Percentiles rank a stretch among this genome's conserved stretches.
These are phyloP conservation scores for Drosophila seguyi DNA, from an alignment of 1,140 invertebrate genomes.

Conservation along the genomic window DNA sequence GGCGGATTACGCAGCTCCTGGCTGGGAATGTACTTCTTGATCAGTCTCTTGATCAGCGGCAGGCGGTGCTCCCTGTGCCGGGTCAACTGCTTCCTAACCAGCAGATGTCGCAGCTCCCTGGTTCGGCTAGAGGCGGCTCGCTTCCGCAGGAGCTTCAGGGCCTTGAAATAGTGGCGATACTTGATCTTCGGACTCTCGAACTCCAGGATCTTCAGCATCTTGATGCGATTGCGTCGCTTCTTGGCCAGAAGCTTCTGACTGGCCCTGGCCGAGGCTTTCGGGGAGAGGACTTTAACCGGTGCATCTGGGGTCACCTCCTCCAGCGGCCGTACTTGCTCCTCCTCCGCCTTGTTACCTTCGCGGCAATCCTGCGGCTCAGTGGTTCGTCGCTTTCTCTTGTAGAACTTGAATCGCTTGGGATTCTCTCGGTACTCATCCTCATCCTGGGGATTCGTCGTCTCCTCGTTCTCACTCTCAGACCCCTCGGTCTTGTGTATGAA, in stretches of 20 bases:
- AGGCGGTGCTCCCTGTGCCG: constrained; percentile 55
- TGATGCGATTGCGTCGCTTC: constrained; percentile 66
- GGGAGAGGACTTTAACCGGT: not conserved
- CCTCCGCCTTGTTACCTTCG: not conserved
- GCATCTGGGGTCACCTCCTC: not conserved
- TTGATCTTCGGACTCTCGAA: constrained; percentile 73
- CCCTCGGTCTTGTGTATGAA: constrained; percentile 72
- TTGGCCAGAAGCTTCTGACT: constrained; percentile 53
- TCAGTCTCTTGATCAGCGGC: constrained; percentile 68
- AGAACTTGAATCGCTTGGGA: constrained; percentile 69
- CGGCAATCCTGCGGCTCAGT: constrained; percentile 32
- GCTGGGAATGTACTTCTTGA: constrained; percentile 46
- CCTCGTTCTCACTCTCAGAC: constrained; percentile 52
- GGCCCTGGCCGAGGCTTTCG: constrained; percentile 36
- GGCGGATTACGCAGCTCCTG: constrained; percentile 24
- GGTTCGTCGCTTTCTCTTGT: constrained; percentile 68
- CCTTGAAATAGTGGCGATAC: constrained; percentile 66
- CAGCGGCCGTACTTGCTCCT: not conserved
- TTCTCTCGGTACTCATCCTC: constrained; percentile 38
- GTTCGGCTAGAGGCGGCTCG: constrained; percentile 22
- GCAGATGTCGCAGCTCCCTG: constrained; percentile 30
- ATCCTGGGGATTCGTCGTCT: constrained; percentile 1
- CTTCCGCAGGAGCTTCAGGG: constrained; percentile 46
- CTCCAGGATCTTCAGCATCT: constrained; percentile 68
- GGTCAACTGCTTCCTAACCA: constrained; percentile 43